These are phyloP conservation scores for Petrolisthes cinctipes DNA, from an alignment of 2,888 invertebrate genomes.

Conservation along the genomic window DNA sequence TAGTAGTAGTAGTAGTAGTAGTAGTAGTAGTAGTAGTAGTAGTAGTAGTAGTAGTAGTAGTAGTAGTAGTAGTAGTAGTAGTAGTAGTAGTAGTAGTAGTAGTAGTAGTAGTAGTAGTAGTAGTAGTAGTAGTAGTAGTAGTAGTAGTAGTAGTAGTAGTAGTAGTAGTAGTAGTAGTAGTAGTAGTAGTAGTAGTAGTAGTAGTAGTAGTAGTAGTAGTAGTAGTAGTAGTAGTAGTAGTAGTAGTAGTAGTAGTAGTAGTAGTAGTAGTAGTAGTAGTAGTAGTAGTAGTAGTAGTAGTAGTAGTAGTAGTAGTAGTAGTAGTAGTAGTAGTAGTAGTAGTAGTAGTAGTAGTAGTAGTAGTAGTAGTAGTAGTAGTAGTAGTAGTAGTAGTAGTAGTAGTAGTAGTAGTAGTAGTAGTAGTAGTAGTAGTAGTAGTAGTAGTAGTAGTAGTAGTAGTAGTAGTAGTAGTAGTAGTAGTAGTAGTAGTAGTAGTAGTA, in stretches of 20 bases:
- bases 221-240: slow-evolving; percentile 13
- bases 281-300: slow-evolving; percentile 28
- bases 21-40: too few relatives aligned
- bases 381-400: slow-evolving; percentile 25
- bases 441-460: slow-evolving; percentile 25
- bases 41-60: too few relatives aligned
- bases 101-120: too few relatives aligned
- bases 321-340: slow-evolving; percentile 31
- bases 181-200: slow-evolving; percentile 8
- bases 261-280: slow-evolving; percentile 25
- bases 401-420: slow-evolving; percentile 29
- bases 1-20: too few relatives aligned
- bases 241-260: slow-evolving; percentile 28
- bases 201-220: neutral
- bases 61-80: too few relatives aligned
- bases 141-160: neutral
- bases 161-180: slow-evolving; percentile 9
- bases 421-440: slow-evolving; percentile 23
- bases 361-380: slow-evolving; percentile 24
- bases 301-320: slow-evolving; percentile 22
- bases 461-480: slow-evolving; percentile 30
- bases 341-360: slow-evolving; percentile 22
- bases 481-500: slow-evolving; percentile 30
- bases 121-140: neutral
- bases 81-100: too few relatives aligned